Base-by-base conservation (phyloP, 1,140 invertebrate species). In the Epicauta chinensis region DNA sequence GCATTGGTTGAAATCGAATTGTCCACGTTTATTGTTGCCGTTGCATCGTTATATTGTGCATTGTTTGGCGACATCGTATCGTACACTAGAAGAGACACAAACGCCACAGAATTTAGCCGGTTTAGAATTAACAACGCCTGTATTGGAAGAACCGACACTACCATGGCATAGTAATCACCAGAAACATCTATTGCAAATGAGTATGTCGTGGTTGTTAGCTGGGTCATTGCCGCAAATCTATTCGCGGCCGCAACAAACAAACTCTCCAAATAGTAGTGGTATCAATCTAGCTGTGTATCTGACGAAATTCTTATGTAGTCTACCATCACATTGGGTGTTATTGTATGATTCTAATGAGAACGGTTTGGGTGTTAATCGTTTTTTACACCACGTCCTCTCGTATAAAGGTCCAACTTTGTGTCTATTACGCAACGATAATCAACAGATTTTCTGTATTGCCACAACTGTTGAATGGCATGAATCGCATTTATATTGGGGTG, bases 391-490 rank as follows among this genome's bases (percentile, higher is more conserved):
- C 71, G 86, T 93, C 1, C 75, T 91, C 13, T 82, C 84, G 5
- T 96, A 95, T 72, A 73, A 84, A 40, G 90, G 91, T 2, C 87
- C 91, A 0, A 91, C 89, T 0, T 69, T 93, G 13, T 78, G 84
- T n/a, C 77, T 93, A 48, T 63, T 93, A 10, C 78, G 80, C 41
- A 67, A 80, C 6, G 80, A 83, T 51, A 76, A 81, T 39, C 80
- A 77, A 51, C 78, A 85, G 32, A 77, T 84, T 30, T 87, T 89
- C 64, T 92, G 87, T 65, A 71, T 94, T 29, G 87, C 83, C 4
- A 73, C 82, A 13, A 81, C 89, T n/a, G 71, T 74, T 42, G 90
- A 91, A 69, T 94, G 91, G 91, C 81, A 81, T 58, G 91, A 92
- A 63, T 84, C 84, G 1, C 86, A 91, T 71, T 73, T 83, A 36